A percentile compares a stretch with the other conserved stretches of the same genome.
phyloP scores from a whole-genome alignment of 1,140 invertebrate genomes.

The Brachionus plicatilis region DNA sequence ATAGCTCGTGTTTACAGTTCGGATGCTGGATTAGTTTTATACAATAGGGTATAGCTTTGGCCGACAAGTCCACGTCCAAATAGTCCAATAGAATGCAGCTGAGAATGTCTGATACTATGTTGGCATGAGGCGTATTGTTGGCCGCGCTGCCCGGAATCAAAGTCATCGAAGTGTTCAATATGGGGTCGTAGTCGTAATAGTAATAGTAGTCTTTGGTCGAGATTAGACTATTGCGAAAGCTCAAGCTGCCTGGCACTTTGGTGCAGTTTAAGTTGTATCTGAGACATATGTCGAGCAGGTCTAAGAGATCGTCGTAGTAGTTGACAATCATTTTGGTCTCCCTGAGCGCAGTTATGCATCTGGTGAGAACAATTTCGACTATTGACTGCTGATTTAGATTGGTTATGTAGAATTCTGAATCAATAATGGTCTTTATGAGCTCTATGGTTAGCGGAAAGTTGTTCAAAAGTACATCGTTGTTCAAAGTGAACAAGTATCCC shows the following conservation, averaged over 20 bases:
- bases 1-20: conserved; percentile 74
- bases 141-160: neutral
- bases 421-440: conserved; percentile 71
- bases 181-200: neutral
- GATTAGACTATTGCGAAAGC: conserved; percentile 4
- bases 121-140: conserved; percentile 73
- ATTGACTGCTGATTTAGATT: conserved; percentile 86
- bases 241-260: conserved; percentile 43
- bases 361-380: conserved; percentile 82
- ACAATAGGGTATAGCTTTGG: conserved; percentile 61
- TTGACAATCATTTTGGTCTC: conserved; percentile 79
- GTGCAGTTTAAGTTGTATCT: conserved; percentile 77
- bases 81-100: conserved; percentile 84
- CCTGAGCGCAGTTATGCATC: conserved; percentile 74
- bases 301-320: conserved; percentile 73
- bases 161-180: neutral
- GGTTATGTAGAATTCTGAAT: conserved; percentile 69
- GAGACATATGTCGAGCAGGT: conserved; percentile 75
- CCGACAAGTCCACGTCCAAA: conserved; percentile 38
- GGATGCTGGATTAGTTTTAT: conserved; percentile 78
- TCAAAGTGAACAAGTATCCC: conserved; percentile 80
- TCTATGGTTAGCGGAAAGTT: conserved; percentile 76
- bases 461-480: conserved; percentile 75
- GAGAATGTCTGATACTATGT: conserved; percentile 86
- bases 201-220: conserved; percentile 10